A percentile compares a stretch with the other conserved stretches of the same genome.
These are phyloP conservation scores for Rhysida immarginata DNA, from an alignment of 1,140 invertebrate genomes.

Conservation along the genomic window DNA sequence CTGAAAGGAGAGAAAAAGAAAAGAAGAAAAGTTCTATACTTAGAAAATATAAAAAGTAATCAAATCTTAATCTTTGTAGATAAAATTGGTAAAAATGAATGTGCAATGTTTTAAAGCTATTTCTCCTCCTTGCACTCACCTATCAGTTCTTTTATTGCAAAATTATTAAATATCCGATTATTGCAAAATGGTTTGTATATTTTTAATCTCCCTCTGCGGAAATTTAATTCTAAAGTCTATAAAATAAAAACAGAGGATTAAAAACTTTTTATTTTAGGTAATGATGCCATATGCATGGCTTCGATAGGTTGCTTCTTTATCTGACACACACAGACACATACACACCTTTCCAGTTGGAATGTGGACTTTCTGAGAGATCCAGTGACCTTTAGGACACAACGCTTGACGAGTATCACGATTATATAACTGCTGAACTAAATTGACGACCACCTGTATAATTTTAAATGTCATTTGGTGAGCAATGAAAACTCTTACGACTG, in stretches of 20 bases:
- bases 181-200: conserved; percentile 43
- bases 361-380: conserved; percentile 52
- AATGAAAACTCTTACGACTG: background rate
- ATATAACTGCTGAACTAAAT: conserved; percentile 61
- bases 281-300: too few species aligned
- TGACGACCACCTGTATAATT: conserved; percentile 42
- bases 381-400: conserved; percentile 60
- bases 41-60: too few species aligned
- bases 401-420: conserved; percentile 55
- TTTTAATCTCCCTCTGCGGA: conserved; percentile 34
- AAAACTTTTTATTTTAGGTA: too few species aligned
- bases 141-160: conserved; percentile 42
- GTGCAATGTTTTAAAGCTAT: too few species aligned
- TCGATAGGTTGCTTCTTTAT: too few species aligned
- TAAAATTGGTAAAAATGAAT: too few species aligned
- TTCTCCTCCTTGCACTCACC: too few species aligned
- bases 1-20: conserved; percentile 27
- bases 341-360: conserved; percentile 36
- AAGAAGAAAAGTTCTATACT: too few species aligned
- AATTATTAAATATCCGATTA: conserved; percentile 24
- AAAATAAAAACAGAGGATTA: background rate
- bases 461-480: background rate
- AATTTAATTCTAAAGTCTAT: conserved; percentile 8
- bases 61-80: too few species aligned
- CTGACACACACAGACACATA: too few species aligned